Conservation (phyloP, 2,888 invertebrate genomes). For the Xanthia icteritia region DNA sequence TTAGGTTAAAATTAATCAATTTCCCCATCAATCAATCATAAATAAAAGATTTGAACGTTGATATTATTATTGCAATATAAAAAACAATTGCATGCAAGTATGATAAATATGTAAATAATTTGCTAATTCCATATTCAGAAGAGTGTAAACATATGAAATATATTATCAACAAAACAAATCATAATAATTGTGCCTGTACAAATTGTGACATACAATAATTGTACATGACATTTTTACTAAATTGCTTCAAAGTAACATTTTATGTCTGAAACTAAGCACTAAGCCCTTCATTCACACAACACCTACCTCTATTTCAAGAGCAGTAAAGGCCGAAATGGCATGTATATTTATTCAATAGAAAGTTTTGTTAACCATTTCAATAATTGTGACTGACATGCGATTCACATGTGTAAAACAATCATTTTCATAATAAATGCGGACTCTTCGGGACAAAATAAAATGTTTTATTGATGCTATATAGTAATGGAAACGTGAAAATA, state of each 20-base stretch:
- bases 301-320: slow-evolving; percentile 13
- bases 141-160: slow-evolving; percentile 32
- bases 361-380: slow-evolving; percentile 39
- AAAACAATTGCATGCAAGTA: slow-evolving; percentile 2
- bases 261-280: slow-evolving; percentile 12
- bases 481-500: slow-evolving; percentile 16
- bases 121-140: background rate
- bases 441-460: slow-evolving; percentile 40
- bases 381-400: slow-evolving; percentile 59
- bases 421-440: slow-evolving; percentile 59
- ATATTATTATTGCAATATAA: background rate
- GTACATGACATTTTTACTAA: slow-evolving; percentile 32
- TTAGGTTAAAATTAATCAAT: background rate
- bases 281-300: background rate
- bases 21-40: background rate
- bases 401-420: slow-evolving; percentile 52
- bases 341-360: slow-evolving; percentile 1
- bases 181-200: slow-evolving; percentile 41
- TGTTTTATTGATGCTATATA: slow-evolving; percentile 37
- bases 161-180: slow-evolving; percentile 39
- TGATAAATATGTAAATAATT: slow-evolving; percentile 5
- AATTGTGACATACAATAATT: slow-evolving; percentile 29
- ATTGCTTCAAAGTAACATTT: slow-evolving; percentile 38
- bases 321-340: slow-evolving; percentile 2
- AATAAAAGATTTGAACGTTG: background rate